Evolutionary conservation across 2,113 vertebrate species (phyloP), one percentile per base, ranked within the genome.

Genomic region (Eulemur rufifrons): DNA sequence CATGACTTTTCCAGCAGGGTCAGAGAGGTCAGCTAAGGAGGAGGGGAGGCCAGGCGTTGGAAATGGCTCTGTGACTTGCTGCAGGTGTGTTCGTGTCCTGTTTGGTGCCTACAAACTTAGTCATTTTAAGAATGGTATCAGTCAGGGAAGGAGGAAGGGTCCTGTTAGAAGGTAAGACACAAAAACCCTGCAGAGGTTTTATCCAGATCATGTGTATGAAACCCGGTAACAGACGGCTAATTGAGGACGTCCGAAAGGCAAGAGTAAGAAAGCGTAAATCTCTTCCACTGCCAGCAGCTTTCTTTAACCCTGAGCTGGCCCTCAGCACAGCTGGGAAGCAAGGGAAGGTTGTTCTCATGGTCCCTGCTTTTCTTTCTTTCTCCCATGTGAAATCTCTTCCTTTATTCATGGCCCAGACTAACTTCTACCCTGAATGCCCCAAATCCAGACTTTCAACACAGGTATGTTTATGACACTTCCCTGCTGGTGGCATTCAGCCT

Each of bases 121-220:
- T 92, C 82, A 83, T 76, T 80, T 94, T 93, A 71, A 94, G 73
- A 86, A 82, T 50, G 21, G 0, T 42, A 59, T 91, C 73, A 84
- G 47, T 52, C 32, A 89, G 45, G 8, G 74, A 89, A 84, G 85
- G 45, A 86, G 69, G 93, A 95, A 91, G 52, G 32, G 10, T 42
- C 34, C 27, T 61, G 17, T 83, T 77, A 69, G 78, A 83, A 96
- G 86, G 73, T 21, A 80, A 93, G 78, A 83, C 78, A 20, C 45
- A 9, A 61, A 78, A 59, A 7, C 20, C 5, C 69, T 71, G 63
- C 34, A 14, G 88, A 76, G 25, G 2, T 18, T 74, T 76, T 71
- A 27, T 21, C 29, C 84, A 77, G 61, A 78, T 37, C 20, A 1
- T 10, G 17, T n/a, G 73, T 80, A 39, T 77, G 56, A 86, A 93